Conservation (phyloP, 2,888 invertebrate genomes). For the Limnephilus lunatus region DNA sequence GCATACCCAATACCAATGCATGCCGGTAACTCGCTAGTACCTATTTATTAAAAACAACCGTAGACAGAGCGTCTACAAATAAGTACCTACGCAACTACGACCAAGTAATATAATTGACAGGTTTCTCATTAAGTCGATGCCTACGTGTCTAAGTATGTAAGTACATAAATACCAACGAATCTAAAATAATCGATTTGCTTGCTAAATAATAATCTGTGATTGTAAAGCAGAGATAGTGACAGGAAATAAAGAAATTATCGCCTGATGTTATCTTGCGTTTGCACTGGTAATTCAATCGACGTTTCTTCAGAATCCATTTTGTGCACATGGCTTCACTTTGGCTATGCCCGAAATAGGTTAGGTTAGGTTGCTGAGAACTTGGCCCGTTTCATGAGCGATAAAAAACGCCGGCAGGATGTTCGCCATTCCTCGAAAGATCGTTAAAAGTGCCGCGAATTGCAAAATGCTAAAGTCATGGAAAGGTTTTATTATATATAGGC, state of each 20-base stretch:
- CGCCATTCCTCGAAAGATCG: background rate
- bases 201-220: background rate
- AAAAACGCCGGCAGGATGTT: background rate
- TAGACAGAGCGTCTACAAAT: background rate
- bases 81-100: background rate
- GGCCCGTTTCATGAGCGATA: background rate
- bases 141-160: background rate
- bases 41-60: too few species aligned
- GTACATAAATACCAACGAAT: background rate
- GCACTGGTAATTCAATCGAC: background rate
- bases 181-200: background rate
- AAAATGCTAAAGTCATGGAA: background rate
- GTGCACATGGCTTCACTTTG: background rate
- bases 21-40: too few species aligned
- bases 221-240: background rate
- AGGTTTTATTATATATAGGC: background rate
- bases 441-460: background rate
- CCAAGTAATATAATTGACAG: too few species aligned
- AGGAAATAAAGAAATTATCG: background rate
- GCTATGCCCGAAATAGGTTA: background rate
- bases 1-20: too few species aligned
- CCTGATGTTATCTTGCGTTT: background rate
- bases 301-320: background rate
- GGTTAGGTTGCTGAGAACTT: background rate
- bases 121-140: too few species aligned